These are phyloP conservation scores for Chrysotoxum bicinctum DNA, from an alignment of 2,888 invertebrate species.

Conservation along the genomic window DNA sequence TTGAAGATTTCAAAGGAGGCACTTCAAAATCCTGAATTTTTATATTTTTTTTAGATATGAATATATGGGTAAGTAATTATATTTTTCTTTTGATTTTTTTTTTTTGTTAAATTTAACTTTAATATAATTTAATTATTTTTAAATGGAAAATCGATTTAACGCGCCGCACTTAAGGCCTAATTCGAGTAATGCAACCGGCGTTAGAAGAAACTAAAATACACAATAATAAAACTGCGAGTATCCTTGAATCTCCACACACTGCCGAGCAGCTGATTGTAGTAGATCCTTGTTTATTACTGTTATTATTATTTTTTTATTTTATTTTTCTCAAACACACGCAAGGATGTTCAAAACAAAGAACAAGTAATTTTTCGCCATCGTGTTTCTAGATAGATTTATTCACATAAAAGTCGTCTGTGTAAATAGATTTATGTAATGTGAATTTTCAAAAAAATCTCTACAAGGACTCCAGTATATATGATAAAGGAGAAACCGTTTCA, in stretches of 20 bases:
- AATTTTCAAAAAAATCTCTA: slow-evolving; percentile 23
- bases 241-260: slow-evolving; percentile 37
- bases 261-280: slow-evolving; percentile 35
- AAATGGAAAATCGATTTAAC: slow-evolving; percentile 28
- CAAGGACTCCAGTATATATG: slow-evolving; percentile 26
- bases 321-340: slow-evolving; percentile 19
- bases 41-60: slow-evolving; percentile 4
- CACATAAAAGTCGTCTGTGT: slow-evolving; percentile 46
- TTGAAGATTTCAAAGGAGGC: slow-evolving; percentile 66
- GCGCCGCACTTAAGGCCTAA: slow-evolving; percentile 23
- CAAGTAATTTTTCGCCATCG: slow-evolving; percentile 46
- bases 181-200: slow-evolving; percentile 29
- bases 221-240: slow-evolving; percentile 16
- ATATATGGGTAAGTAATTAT: neutral
- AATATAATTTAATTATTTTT: neutral
- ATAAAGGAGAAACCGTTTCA: slow-evolving; percentile 34
- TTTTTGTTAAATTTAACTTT: slow-evolving; percentile 1
- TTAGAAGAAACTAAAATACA: neutral
- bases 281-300: slow-evolving; percentile 5
- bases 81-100: slow-evolving; percentile 12
- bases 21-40: slow-evolving; percentile 66
- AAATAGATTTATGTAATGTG: slow-evolving; percentile 50
- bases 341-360: slow-evolving; percentile 31
- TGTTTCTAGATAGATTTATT: neutral
- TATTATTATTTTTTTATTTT: slow-evolving; percentile 11